Evolutionary conservation across 1,140 invertebrate species (phyloP).

Genomic region (Lerema accius): DNA sequence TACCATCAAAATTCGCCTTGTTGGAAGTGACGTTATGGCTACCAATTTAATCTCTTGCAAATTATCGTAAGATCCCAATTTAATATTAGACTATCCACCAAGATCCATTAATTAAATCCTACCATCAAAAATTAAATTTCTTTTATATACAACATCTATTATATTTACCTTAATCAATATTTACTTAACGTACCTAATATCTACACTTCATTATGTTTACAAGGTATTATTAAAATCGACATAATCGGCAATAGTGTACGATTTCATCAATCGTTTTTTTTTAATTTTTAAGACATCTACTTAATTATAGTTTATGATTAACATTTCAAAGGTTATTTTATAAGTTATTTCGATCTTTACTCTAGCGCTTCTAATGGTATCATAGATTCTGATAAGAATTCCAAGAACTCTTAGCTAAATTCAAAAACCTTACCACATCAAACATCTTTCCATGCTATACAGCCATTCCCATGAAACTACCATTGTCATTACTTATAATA

Average conservation of each 20-base stretch:
- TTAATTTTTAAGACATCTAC: conserved; percentile 3
- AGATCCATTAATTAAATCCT: conserved; percentile 7
- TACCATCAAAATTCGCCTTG: too few relatives aligned
- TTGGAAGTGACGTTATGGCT: too few relatives aligned
- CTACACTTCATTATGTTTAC: conserved; percentile 18
- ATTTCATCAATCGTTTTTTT: neutral
- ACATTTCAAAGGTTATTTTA: neutral
- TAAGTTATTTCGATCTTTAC: neutral
- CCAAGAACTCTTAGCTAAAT: conserved; percentile 39
- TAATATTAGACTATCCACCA: conserved; percentile 10
- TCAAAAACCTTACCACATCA: conserved; percentile 25
- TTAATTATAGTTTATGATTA: neutral
- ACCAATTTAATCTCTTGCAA: neutral
- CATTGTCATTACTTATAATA: conserved; percentile 33
- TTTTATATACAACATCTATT: conserved; percentile 51
- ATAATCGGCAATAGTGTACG: neutral
- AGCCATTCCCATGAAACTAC: conserved; percentile 32
- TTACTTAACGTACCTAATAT: conserved; percentile 37
- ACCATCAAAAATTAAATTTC: conserved; percentile 65
- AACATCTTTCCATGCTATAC: conserved; percentile 35
- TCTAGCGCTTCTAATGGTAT: neutral
- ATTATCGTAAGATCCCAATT: neutral
- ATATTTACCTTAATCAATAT: conserved; percentile 12
- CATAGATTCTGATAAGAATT: conserved; percentile 35
- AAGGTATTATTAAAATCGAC: conserved; percentile 4